Evolutionary conservation across 2,888 invertebrate genomes (phyloP), one percentile per base, ranked within the genome.

Genomic region (Drosophila austrosaltans): DNA sequence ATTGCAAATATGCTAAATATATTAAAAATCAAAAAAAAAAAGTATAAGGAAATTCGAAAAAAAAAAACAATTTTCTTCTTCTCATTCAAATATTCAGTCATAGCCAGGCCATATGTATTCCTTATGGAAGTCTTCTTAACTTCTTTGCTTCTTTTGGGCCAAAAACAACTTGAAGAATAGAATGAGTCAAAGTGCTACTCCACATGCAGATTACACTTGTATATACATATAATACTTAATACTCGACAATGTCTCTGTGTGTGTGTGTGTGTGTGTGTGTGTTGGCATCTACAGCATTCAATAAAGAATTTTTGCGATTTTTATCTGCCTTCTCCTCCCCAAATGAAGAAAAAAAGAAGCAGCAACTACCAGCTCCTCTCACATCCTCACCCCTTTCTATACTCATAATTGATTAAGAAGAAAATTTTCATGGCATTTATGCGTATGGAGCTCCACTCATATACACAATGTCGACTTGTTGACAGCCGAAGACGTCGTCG

Each of bases 381-480:
- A 69, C 81, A 66, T 53, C 63, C 64, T 80, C 79, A 69, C 74
- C 75, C 80, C 66, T 65, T 54, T 66, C 72, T 22, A 86, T 82
- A 83, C 79, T 79, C 87, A 82, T 87, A 87, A 87, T 87, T 87
- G 86, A 87, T 87, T 87, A 89, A 87, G 89, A 84, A 89, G 89
- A 87, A 87, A 87, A 88, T 87, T 87, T 87, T 80, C 85, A 79
- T 86, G 87, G 86, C 85, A 83, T 88, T 88, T 87, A 87, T 86
- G 84, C 89, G 79, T 87, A 77, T 86, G 86, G 86, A 87, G 6
- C 83, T 83, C 81, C 88, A 83, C 83, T 87, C 83, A 83, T 71
- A 78, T 58, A 84, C 77, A 84, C 85, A 87, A 83, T 85, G 80
- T 82, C 82, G 86, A 83, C 66, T 87, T 85, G 83, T 87, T 83